Base-by-base conservation (phyloP, 2,888 invertebrate species). In the Papilio protenor region DNA sequence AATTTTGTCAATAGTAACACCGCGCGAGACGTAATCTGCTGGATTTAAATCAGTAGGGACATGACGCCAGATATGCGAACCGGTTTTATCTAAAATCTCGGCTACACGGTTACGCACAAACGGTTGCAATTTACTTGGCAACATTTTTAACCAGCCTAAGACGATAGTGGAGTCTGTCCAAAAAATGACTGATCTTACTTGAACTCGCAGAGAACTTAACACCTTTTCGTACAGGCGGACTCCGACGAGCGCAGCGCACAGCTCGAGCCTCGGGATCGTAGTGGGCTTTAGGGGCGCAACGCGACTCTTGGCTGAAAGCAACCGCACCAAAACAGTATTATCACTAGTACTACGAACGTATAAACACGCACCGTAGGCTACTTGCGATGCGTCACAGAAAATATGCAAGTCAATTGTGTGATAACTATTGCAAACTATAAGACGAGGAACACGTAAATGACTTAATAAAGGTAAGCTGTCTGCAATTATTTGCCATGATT, bases 301-400 rank as follows among this genome's bases (percentile, higher is more conserved):
- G 71, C 71, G 76, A 33, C 72, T 76, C 52, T 76, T 76, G 52
- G 72, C 72, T 49, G 47, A 33, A n/a, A 64, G 61, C n/a, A 76
- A 70, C 18, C 59, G 71, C 45, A 76, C 76, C 64, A 27, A 64
- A 10, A 64, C 64, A 64, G 23, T 11, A 64, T 75, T 6, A 8
- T 79, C 18, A 75, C 80, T 72, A 2, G 76, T 40, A 70, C 79
- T 83, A 1, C 82, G 79, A 0, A 84, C 77, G 77, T 84, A 86
- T 2, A 81, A n/a, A 80, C 85, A 85, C 0, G 85, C 83, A 11
- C 84, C 85, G 61, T 85, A 87, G 0, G 85, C 87, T 3, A 66
- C 66, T 74, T 85, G 80, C 16, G 85, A 86, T 0, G 85, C 84
- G 61, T 85, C 86, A 57, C 57, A 57, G n/a, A 57, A 57, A 21